phyloP scores from a whole-genome alignment of 1,140 invertebrate species.

The Cyclina sinensis region DNA sequence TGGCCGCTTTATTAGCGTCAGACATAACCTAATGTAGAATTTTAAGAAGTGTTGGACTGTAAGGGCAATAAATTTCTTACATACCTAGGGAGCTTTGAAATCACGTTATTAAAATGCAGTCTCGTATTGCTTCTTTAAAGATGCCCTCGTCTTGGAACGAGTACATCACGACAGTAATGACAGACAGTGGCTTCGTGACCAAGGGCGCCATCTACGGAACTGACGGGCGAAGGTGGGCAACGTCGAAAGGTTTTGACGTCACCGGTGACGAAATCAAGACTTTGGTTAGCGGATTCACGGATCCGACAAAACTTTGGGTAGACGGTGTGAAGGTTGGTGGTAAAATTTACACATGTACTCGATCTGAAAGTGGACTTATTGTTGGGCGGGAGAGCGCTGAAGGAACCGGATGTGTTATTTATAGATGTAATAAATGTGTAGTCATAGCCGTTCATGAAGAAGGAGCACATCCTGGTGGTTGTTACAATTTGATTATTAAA shows the following conservation, averaged over 20 bases:
- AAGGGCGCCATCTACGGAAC: constrained; percentile 74
- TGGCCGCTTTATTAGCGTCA: no score
- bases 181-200: constrained; percentile 76
- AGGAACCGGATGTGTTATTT: constrained; percentile 77
- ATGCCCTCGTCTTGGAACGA: constrained; percentile 78
- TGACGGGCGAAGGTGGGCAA: constrained; percentile 74
- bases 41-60: no score
- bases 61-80: no score
- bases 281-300: constrained; percentile 72
- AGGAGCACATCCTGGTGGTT: constrained; percentile 76
- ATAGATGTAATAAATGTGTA: constrained; percentile 73
- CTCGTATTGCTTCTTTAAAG: constrained; percentile 71
- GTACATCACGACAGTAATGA: constrained; percentile 76
- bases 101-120: constrained; percentile 59
- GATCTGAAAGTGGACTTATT: constrained; percentile 72
- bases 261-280: constrained; percentile 65
- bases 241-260: constrained; percentile 71
- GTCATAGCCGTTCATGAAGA: constrained; percentile 77
- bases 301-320: constrained; percentile 70
- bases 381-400: constrained; percentile 74
- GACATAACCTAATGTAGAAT: no score
- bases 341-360: constrained; percentile 74
- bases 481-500: constrained; percentile 74
- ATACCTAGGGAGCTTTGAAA: no score
- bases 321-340: constrained; percentile 71